These are phyloP conservation scores for Etia nguti DNA, from an alignment of 2,113 vertebrate genomes.

Conservation along the genomic window DNA sequence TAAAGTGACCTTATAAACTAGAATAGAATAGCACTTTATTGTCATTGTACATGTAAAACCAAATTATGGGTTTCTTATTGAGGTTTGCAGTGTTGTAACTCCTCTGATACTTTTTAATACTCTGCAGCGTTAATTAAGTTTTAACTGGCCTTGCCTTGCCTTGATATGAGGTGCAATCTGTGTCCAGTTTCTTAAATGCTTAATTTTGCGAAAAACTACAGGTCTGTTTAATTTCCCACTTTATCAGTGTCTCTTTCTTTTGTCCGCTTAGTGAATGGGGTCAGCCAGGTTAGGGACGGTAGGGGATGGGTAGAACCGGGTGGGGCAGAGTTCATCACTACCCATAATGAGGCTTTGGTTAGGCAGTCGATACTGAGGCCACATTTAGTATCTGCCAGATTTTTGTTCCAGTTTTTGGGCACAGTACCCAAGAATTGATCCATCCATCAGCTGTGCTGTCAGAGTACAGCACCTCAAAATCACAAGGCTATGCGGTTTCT, in stretches of 20 bases:
- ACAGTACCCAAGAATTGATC: conserved; percentile 10
- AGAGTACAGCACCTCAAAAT: neutral
- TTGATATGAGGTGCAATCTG: neutral
- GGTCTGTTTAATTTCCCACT: neutral
- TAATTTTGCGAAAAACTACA: neutral
- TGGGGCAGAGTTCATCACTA: neutral
- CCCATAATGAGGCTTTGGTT: neutral
- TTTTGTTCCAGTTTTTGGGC: neutral
- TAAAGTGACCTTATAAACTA: neutral
- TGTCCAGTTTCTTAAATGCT: neutral
- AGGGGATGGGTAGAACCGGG: neutral
- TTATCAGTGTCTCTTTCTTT: neutral
- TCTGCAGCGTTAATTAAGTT: neutral
- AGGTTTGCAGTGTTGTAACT: neutral
- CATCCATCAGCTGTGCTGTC: neutral
- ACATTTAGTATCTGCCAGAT: neutral
- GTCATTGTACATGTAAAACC: neutral
- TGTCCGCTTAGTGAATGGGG: conserved; percentile 12
- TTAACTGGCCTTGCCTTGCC: neutral
- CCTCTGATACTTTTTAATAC: neutral
- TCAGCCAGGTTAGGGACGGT: neutral
- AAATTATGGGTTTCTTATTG: neutral
- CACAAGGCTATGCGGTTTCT: neutral
- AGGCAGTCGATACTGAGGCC: conserved; percentile 7
- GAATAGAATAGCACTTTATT: neutral